Base-by-base conservation (phyloP, 1,140 invertebrate species). In the Oryctes rhinoceros region DNA sequence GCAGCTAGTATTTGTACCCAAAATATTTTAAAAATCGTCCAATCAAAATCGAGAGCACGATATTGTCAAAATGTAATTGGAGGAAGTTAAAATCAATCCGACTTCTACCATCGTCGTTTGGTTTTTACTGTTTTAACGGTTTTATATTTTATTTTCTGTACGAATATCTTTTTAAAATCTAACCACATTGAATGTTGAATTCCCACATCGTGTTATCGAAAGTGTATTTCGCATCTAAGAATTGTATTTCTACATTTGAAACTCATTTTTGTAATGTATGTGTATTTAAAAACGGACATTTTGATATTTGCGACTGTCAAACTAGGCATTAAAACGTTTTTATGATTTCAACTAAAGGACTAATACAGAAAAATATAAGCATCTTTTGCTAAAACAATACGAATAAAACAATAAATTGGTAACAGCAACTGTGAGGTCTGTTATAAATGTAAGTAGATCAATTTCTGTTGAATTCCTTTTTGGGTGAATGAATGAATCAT, bases 241-340 rank as follows among this genome's bases (percentile, higher is more conserved):
- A 30, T 24, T 11, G 3, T 53, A 30, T 77, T 30, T 15, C 13
- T 48, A 47, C 10, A 3, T 47, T 48, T 77, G 37, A 48, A 48
- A 20, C 30, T 75, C 13, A 39, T 77, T 47, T 47, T 48, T 77
- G 39, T 79, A 47, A 3, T 10, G 48, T 44, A 47, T 74, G 78
- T 30, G 35, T 62, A 30, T 79, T 79, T 79, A 47, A 47, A 79
- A 79, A 74, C 78, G 78, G 78, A 79, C 78, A 79, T 79, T 79
- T 79, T 79, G 78, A 79, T 78, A 78, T 53, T 30, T 78, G 13
- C 49, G 30, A 59, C 76, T 78, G 47, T 78, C 75, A 47, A 76
- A 76, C 13, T 71, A 24, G 24, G 65, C 20, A 71, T 71, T 24
- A 71, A 30, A 71, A 71, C 65, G 30, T 35, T 35, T 71, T 71